Evolutionary conservation across 2,888 invertebrate genomes (phyloP).

Genomic region (Xestia xanthographa): DNA sequence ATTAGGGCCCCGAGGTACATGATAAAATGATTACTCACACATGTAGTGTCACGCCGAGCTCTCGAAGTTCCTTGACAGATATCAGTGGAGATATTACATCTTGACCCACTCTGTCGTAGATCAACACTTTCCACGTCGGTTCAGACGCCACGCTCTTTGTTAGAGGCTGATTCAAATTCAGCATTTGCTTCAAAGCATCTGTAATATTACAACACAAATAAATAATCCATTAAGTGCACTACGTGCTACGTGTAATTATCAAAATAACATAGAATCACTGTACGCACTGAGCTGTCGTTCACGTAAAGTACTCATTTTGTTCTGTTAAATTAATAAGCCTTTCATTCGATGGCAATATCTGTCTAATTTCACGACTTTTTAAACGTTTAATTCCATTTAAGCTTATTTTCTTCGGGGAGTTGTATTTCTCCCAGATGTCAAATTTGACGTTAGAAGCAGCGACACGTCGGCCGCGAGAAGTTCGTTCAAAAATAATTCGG

Average conservation of each 20-base stretch:
- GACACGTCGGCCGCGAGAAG: conserved; percentile 62
- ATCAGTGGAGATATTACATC: conserved; percentile 99
- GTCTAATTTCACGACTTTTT: conserved; percentile 36
- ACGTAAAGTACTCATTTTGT: conserved; percentile 70
- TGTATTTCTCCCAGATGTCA: conserved; percentile 61
- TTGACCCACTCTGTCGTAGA: conserved; percentile 99
- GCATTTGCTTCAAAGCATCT: conserved; percentile 98
- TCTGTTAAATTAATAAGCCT: conserved; percentile 34
- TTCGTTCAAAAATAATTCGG: conserved; percentile 45
- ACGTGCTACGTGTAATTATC: conserved; percentile 63
- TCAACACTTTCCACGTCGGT: conserved; percentile 98
- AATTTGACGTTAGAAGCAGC: conserved; percentile 58
- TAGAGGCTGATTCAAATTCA: conserved; percentile 96
- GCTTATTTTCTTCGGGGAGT: conserved; percentile 49
- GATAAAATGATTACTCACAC: conserved; percentile 92
- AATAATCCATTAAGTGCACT: conserved; percentile 40
- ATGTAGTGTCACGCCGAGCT: conserved; percentile 99
- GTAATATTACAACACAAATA: conserved; percentile 75
- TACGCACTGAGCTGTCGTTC: conserved; percentile 78
- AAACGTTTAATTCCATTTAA: conserved; percentile 46
- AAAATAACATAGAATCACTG: conserved; percentile 40
- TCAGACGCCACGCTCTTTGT: conserved; percentile 94
- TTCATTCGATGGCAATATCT: conserved; percentile 57
- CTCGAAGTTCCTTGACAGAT: conserved; percentile 98
- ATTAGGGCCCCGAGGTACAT: background rate